A percentile compares a stretch with the other conserved stretches of the same genome.
Evolutionary conservation across 2,888 invertebrate genomes (phyloP).

Genomic region (Orthosia gothica): DNA sequence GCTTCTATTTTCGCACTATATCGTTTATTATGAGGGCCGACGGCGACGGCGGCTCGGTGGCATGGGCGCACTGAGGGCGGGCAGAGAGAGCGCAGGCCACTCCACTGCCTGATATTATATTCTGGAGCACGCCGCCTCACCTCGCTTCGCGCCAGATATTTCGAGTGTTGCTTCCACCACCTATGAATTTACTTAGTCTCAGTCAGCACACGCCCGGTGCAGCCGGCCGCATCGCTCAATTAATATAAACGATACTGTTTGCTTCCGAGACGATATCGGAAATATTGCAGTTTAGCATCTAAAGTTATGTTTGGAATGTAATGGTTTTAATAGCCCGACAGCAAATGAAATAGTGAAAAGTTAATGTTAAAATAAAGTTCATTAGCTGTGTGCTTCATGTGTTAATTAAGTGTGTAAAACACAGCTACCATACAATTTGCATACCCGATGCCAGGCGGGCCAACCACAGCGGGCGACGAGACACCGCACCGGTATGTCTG

Average conservation of each 20-base stretch:
- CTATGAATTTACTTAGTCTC: constrained; percentile 90
- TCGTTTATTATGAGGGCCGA: constrained; percentile 87
- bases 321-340: constrained; percentile 48
- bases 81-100: constrained; percentile 82
- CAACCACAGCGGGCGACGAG: constrained; percentile 53
- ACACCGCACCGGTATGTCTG: constrained; percentile 46
- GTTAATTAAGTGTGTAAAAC: constrained; percentile 68
- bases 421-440: constrained; percentile 62
- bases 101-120: constrained; percentile 90
- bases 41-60: constrained; percentile 72
- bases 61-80: constrained; percentile 78
- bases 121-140: constrained; percentile 91
- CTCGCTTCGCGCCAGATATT: constrained; percentile 90
- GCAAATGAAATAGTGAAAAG: constrained; percentile 57
- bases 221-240: constrained; percentile 86
- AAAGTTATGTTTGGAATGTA: constrained; percentile 29
- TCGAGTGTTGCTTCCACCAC: constrained; percentile 90
- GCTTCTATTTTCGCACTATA: constrained; percentile 90
- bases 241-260: constrained; percentile 63
- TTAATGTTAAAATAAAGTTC: constrained; percentile 49
- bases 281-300: constrained; percentile 36
- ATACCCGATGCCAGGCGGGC: constrained; percentile 55
- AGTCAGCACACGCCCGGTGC: constrained; percentile 86
- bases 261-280: constrained; percentile 24
- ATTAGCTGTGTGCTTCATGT: constrained; percentile 60